These are phyloP conservation scores for Oreohelix idahoensis DNA, from an alignment of 1,140 invertebrate species.

Conservation along the genomic window DNA sequence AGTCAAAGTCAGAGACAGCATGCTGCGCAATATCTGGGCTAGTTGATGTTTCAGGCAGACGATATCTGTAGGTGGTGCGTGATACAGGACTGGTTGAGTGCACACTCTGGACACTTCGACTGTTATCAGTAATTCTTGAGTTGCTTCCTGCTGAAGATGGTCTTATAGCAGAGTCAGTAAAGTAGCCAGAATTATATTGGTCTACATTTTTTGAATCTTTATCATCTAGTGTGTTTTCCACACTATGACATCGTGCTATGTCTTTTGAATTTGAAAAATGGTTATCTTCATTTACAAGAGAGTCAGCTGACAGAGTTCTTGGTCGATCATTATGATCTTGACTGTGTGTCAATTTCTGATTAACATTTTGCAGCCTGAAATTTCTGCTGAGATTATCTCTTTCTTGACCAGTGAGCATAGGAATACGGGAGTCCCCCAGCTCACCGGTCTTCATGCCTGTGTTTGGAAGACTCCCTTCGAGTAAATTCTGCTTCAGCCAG, in stretches of 20 bases:
- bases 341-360: neutral
- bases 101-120: neutral
- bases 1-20: neutral
- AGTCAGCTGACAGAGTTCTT: constrained; percentile 57
- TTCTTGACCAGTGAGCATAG: constrained; percentile 42
- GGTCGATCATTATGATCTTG: constrained; percentile 31
- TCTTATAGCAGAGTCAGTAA: constrained; percentile 38
- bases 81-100: constrained; percentile 9
- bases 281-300: constrained; percentile 49
- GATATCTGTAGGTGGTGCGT: neutral
- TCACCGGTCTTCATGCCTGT: constrained; percentile 40
- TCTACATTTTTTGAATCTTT: neutral
- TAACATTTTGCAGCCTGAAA: neutral
- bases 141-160: constrained; percentile 22
- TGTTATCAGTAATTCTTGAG: neutral
- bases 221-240: constrained; percentile 47
- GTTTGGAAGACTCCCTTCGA: constrained; percentile 60
- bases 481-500: constrained; percentile 51
- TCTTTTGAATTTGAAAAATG: neutral
- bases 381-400: neutral
- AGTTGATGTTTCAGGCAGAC: constrained; percentile 10
- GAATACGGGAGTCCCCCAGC: constrained; percentile 50
- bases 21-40: neutral
- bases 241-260: constrained; percentile 48
- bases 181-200: constrained; percentile 34